These are phyloP conservation scores for Chymomyza caudatula DNA, from an alignment of 2,888 invertebrate species.

Conservation along the genomic window DNA sequence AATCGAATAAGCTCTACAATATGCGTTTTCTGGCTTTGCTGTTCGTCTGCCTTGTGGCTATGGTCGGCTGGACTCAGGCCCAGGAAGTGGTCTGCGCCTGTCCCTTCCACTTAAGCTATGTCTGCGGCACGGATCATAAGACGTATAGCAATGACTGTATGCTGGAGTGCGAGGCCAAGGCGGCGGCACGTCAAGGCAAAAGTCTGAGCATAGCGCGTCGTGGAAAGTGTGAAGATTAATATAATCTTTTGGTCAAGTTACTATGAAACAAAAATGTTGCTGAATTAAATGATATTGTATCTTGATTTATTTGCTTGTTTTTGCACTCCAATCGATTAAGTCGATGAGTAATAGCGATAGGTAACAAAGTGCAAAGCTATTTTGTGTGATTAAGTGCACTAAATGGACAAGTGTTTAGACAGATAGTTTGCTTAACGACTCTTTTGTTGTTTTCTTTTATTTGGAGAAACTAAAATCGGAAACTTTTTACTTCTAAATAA, in stretches of 20 bases:
- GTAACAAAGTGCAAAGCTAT: too few relatives aligned
- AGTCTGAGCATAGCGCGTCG: slow-evolving; percentile 26
- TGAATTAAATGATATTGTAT: slow-evolving; percentile 17
- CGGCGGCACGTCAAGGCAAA: slow-evolving; percentile 33
- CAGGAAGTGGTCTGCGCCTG: slow-evolving; percentile 37
- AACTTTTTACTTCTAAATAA: too few relatives aligned
- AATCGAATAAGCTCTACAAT: slow-evolving; percentile 5
- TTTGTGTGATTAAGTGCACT: too few relatives aligned
- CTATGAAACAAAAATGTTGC: background rate
- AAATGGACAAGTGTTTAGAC: too few relatives aligned
- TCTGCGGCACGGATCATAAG: slow-evolving; percentile 49
- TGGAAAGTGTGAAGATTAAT: slow-evolving; percentile 40
- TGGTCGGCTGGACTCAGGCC: slow-evolving; percentile 17
- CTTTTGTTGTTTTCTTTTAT: too few relatives aligned
- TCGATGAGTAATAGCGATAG: too few relatives aligned
- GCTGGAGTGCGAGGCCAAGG: slow-evolving; percentile 51
- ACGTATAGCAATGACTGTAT: slow-evolving; percentile 66
- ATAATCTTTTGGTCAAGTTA: background rate
- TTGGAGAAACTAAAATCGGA: too few relatives aligned
- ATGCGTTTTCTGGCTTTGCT: slow-evolving; percentile 55
- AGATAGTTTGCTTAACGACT: too few relatives aligned
- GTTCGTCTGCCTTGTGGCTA: slow-evolving; percentile 42
- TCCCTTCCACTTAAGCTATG: slow-evolving; percentile 45
- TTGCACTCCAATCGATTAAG: background rate
- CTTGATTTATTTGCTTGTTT: background rate